phyloP scores from a whole-genome alignment of 2,113 vertebrate species.

The Verasper variegatus region DNA sequence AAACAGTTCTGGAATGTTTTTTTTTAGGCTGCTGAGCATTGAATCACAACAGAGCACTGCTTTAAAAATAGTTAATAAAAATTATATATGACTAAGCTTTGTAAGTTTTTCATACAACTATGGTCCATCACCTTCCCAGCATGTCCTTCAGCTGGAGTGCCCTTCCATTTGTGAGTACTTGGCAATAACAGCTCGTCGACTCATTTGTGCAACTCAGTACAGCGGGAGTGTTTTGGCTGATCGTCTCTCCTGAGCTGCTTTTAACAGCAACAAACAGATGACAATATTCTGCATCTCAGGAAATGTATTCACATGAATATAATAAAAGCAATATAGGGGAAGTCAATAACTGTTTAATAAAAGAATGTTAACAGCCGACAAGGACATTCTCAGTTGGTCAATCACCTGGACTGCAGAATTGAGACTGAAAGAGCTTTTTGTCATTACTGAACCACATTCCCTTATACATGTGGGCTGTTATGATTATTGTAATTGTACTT shows the following conservation, averaged over 20 bases:
- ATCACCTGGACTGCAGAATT: no score
- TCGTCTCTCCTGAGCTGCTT: constrained; percentile 1
- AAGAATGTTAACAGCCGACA: not conserved
- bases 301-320: not conserved
- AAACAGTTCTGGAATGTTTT: not conserved
- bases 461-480: not conserved
- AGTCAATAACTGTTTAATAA: not conserved
- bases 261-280: not conserved
- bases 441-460: not conserved
- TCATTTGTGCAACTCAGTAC: constrained; percentile 29
- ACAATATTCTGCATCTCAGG: not conserved
- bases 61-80: not conserved
- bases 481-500: not conserved
- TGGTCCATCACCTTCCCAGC: constrained; percentile 29
- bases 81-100: constrained; percentile 1
- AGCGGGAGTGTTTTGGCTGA: constrained; percentile 18
- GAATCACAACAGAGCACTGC: not conserved
- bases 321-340: not conserved
- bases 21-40: not conserved
- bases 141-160: constrained; percentile 13
- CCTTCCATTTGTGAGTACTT: constrained; percentile 22
- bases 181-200: constrained; percentile 3
- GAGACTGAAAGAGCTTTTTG: no score
- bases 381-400: not conserved
- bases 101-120: constrained; percentile 17